phyloP scores from a whole-genome alignment of 2,888 invertebrate species.

The Sialis lutaria region DNA sequence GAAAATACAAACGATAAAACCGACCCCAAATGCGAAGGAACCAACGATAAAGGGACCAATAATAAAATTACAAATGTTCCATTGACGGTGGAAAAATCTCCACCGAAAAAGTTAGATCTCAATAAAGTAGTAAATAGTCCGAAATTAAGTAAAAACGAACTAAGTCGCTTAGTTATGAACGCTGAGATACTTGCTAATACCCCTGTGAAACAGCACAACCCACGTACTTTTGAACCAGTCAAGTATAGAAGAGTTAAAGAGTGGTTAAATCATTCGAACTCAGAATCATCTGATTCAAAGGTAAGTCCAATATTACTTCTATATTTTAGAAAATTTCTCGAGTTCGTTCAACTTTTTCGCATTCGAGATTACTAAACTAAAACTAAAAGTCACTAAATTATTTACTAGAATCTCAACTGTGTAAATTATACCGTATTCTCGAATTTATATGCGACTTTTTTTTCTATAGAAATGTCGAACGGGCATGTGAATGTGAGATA shows the following conservation, averaged over 20 bases:
- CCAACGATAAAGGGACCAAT: background rate
- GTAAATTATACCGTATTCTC: too few species aligned
- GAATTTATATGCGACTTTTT: too few species aligned
- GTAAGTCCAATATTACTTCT: too few species aligned
- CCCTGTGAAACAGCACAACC: slow-evolving; percentile 25
- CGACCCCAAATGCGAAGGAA: slow-evolving; percentile 8
- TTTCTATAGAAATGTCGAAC: too few species aligned
- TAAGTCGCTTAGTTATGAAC: slow-evolving; percentile 58
- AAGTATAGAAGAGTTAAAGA: slow-evolving; percentile 53
- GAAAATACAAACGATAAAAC: slow-evolving; percentile 10
- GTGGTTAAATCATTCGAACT: slow-evolving; percentile 42
- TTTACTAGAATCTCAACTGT: too few species aligned
- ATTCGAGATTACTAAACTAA: too few species aligned
- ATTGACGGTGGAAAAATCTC: slow-evolving; percentile 10
- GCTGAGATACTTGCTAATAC: slow-evolving; percentile 62
- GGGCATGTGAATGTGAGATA: too few species aligned
- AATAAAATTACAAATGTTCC: too few species aligned
- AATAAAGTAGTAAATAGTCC: background rate
- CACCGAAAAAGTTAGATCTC: slow-evolving; percentile 12
- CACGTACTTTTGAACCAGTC: slow-evolving; percentile 32
- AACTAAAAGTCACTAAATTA: too few species aligned
- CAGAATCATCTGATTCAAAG: slow-evolving; percentile 21
- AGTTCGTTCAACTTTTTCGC: too few species aligned
- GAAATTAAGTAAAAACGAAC: slow-evolving; percentile 39
- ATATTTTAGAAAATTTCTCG: too few species aligned